Evolutionary conservation across 2,888 invertebrate species (phyloP), one percentile per base, ranked within the genome.

Genomic region (Ophion obscuratus): DNA sequence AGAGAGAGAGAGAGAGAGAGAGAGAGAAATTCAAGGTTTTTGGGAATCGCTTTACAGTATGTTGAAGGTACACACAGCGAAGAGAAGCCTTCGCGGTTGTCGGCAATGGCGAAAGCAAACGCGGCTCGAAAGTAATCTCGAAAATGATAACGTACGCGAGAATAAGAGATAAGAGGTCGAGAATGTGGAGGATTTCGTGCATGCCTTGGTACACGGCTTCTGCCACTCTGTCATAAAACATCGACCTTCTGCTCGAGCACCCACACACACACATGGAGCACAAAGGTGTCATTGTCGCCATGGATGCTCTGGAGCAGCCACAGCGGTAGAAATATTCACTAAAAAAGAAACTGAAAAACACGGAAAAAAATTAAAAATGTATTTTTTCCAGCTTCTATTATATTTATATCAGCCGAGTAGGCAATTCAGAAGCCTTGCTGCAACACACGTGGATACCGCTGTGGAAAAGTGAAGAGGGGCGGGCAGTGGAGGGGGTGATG

Each of bases 141-240:
- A 84, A 86, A 88, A 87, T 79, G 91, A 91, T 90, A 91, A 90
- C 87, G 83, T 44, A 44, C 57, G 80, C 66, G 74, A 67, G 67
- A 68, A 57, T 53, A 53, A 89, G 91, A 91, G 91, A 91, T 91
- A 91, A 91, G 85, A 82, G 81, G 78, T 75, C 71, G 86, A 79
- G 82, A 83, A 86, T 85, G 59, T 74, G 71, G 84, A 86, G 74
- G 66, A 70, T 70, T 74, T 64, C 62, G 64, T 74, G 36, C 44
- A 68, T 44, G 62, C 57, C 57, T 57, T 27, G 57, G 36, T 57
- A 67, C 53, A 53, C 53, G 66, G 81, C 71, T 83, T 47, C 76
- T 68, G 83, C 68, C 73, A 70, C 31, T 53, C 61, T 17, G 57
- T 31, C 59, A 81, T 53, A 59, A 59, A 75, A 81, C 73, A 71